Evolutionary conservation across 1,140 invertebrate species (phyloP), one percentile per base, ranked within the genome.

Genomic region (Branchinecta lindahli): DNA sequence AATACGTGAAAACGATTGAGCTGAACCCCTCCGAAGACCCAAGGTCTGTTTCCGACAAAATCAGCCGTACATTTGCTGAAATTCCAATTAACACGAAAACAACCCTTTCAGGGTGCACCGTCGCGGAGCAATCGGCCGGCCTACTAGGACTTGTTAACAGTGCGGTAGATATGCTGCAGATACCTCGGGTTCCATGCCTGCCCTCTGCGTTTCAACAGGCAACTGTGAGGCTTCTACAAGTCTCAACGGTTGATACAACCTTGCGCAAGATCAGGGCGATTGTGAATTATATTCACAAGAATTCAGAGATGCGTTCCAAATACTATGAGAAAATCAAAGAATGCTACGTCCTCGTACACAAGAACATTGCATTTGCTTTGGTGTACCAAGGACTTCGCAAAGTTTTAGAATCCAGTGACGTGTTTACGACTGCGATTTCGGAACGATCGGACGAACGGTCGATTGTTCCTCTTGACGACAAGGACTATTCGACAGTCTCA

Each of bases 181-280:
- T 72, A 47, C 71, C 71, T 21, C 71, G 69, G 21, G 68, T 72
- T 8, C 69, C 69, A 8, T 72, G 71, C 52, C 33, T 72, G 52
- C 46, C 66, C 61, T 68, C 71, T 66, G 71, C 71, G 45, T 66
- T 72, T 9, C 71, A 72, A 69, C 66, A 46, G 8, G 71, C 71
- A 66, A 66, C 71, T n/a, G 70, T 69, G 44, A 69, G 70, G 66
- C 52, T 45, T n/a, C 46, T 69, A 61, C 52, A 61, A 61, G 18
- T 61, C 18, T 12, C 18, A 61, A 61, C 12, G 2, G 18, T 61
- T 4, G 52, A 61, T 61, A 15, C 18, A 15, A 3, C 52, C 12
- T 61, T 15, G 12, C 18, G 12, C 12, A 61, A 61, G 18, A 15
- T 61, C 12, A 61, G 18, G 18, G 18, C 52, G 52, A 12, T 61